Evolutionary conservation across 2,797 vertebrate genomes (phyloP).

Genomic region (Dermochelys coriacea): DNA sequence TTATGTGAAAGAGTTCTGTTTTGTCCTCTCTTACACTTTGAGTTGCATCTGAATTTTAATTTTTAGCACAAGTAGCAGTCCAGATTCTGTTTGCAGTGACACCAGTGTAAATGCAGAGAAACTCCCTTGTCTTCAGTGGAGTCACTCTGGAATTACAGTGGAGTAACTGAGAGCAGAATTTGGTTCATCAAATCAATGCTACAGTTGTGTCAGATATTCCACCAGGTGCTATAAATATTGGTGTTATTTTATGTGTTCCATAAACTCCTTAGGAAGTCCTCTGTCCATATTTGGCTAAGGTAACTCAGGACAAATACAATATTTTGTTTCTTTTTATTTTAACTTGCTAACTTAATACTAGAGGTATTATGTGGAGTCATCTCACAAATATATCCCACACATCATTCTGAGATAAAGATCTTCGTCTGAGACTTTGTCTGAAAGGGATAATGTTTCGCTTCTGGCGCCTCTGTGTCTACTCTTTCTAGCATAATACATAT

Average conservation of each 20-base stretch:
- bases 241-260: slow-evolving; percentile 35
- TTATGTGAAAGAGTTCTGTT: not conserved
- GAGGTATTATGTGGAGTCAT: slow-evolving; percentile 76
- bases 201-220: slow-evolving; percentile 17
- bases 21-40: not conserved
- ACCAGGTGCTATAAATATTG: slow-evolving; percentile 32
- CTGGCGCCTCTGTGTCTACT: slow-evolving; percentile 74
- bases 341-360: slow-evolving; percentile 73
- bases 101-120: not conserved
- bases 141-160: not conserved
- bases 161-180: not conserved
- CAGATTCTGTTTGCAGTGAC: not conserved
- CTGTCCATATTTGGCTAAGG: slow-evolving; percentile 60
- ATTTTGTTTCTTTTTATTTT: slow-evolving; percentile 37
- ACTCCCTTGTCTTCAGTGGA: not conserved
- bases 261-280: slow-evolving; percentile 23
- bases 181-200: slow-evolving; percentile 16
- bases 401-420: slow-evolving; percentile 77
- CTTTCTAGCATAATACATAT: slow-evolving; percentile 71
- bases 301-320: slow-evolving; percentile 59
- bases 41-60: slow-evolving; percentile 30
- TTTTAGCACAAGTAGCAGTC: not conserved
- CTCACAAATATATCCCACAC: slow-evolving; percentile 77
- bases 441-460: slow-evolving; percentile 77
- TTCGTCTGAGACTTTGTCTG: slow-evolving; percentile 77